These are phyloP conservation scores for Drosophila parvula DNA, from an alignment of 1,140 invertebrate species.

Conservation along the genomic window DNA sequence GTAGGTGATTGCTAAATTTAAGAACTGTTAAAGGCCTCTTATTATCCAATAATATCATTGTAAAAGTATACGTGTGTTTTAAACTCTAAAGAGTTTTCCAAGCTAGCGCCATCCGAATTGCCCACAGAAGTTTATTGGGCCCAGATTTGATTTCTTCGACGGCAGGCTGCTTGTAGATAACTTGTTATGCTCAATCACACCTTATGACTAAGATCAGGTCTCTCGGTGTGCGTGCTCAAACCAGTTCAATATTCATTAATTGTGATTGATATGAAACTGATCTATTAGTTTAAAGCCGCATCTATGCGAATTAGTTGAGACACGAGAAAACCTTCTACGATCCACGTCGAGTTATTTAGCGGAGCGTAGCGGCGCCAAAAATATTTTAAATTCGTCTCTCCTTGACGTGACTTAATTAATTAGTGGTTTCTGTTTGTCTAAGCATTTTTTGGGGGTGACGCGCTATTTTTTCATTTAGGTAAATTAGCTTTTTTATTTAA, in stretches of 20 bases:
- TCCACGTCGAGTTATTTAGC: conserved; percentile 20
- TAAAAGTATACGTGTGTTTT: not conserved
- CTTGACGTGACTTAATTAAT: conserved; percentile 68
- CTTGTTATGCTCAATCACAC: conserved; percentile 26
- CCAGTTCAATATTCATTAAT: conserved; percentile 62
- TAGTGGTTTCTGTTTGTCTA: conserved; percentile 43
- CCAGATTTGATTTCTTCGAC: conserved; percentile 7
- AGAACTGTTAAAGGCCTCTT: not conserved
- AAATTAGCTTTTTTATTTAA: conserved; percentile 11
- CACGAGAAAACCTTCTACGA: conserved; percentile 31
- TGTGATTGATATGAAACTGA: conserved; percentile 76
- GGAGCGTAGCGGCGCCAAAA: conserved; percentile 30
- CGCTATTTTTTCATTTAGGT: conserved; percentile 33
- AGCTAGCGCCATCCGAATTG: conserved; percentile 56
- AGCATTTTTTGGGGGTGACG: conserved; percentile 33
- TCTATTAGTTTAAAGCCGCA: conserved; percentile 66
- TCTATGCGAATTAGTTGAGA: conserved; percentile 64
- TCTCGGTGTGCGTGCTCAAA: conserved; percentile 39
- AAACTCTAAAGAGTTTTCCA: not conserved
- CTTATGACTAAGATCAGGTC: conserved; percentile 2
- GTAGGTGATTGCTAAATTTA: not conserved
- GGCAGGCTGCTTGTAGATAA: conserved; percentile 25
- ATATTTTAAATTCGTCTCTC: conserved; percentile 45
- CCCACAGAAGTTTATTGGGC: conserved; percentile 63
- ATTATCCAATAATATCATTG: not conserved